These are phyloP conservation scores for Taeniopygia guttata DNA, from an alignment of 2,797 vertebrate species.

Conservation along the genomic window DNA sequence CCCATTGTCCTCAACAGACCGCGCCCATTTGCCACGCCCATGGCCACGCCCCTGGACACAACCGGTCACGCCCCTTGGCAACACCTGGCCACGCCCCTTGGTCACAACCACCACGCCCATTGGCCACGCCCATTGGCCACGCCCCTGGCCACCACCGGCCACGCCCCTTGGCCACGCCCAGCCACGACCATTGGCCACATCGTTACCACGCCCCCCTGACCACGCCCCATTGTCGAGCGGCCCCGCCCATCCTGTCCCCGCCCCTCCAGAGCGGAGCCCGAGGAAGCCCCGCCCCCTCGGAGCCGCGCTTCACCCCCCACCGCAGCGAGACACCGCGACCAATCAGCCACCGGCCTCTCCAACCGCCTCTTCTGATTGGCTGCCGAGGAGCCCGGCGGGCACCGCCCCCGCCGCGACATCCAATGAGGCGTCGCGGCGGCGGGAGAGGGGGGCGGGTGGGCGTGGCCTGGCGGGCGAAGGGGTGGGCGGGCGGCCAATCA, in stretches of 20 bases:
- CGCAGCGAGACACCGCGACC: background rate
- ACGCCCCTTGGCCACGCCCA: no score
- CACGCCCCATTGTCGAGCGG: no score
- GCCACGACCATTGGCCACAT: no score
- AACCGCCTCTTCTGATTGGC: background rate
- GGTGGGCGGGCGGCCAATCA: background rate
- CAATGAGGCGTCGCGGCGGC: background rate
- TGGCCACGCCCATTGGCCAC: no score
- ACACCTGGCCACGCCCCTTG: no score
- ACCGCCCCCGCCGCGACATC: background rate
- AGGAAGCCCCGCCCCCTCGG: fast-evolving
- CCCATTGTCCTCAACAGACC: no score
- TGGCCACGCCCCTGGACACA: no score
- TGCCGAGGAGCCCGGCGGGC: background rate
- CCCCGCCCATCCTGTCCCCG: background rate
- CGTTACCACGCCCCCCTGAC: no score
- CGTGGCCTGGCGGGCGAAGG: background rate
- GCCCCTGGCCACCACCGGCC: no score
- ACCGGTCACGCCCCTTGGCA: no score
- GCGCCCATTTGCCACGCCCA: no score
- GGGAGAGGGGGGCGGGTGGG: background rate
- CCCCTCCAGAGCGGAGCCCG: background rate
- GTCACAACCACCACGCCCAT: no score
- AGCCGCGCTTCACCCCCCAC: background rate
- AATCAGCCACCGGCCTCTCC: background rate